These are phyloP conservation scores for Lepisosteus osseus DNA, from an alignment of 2,113 vertebrate species.

Conservation along the genomic window DNA sequence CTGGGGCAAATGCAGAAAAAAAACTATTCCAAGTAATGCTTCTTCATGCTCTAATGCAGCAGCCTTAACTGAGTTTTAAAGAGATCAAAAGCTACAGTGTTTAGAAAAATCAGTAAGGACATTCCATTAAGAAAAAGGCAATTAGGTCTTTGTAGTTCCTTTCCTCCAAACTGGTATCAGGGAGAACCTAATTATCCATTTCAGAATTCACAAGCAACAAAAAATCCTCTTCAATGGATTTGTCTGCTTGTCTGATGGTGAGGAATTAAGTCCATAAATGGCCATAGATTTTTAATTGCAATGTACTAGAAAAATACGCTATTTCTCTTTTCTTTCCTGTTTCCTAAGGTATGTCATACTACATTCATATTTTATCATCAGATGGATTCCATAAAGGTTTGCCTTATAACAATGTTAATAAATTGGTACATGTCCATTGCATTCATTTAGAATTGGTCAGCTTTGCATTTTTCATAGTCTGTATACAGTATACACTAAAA, in stretches of 20 bases:
- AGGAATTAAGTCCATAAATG: slow-evolving; percentile 18
- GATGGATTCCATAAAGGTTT: no score
- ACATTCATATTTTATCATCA: no score
- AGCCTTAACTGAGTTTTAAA: slow-evolving; percentile 16
- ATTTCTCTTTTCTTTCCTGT: no score
- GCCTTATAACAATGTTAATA: no score
- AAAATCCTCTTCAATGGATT: background rate
- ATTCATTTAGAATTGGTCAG: no score
- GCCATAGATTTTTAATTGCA: background rate
- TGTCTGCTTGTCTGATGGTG: slow-evolving; percentile 1
- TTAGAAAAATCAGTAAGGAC: slow-evolving; percentile 20
- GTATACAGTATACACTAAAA: no score
- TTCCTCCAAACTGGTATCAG: slow-evolving; percentile 7
- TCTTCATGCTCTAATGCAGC: slow-evolving; percentile 12
- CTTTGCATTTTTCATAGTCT: no score
- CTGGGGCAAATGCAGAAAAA: background rate
- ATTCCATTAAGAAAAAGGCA: slow-evolving; percentile 24
- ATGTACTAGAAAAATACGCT: background rate
- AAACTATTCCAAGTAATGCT: background rate
- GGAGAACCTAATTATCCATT: slow-evolving; percentile 31
- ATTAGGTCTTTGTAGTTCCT: slow-evolving; percentile 21
- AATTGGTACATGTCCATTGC: no score
- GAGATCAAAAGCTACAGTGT: slow-evolving; percentile 20
- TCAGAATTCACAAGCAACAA: slow-evolving; percentile 15
- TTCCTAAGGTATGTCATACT: no score